Percentiles rank a stretch among this genome's conserved stretches.
Evolutionary conservation across 2,888 invertebrate genomes (phyloP).

Genomic region (Drosophila borealis): DNA sequence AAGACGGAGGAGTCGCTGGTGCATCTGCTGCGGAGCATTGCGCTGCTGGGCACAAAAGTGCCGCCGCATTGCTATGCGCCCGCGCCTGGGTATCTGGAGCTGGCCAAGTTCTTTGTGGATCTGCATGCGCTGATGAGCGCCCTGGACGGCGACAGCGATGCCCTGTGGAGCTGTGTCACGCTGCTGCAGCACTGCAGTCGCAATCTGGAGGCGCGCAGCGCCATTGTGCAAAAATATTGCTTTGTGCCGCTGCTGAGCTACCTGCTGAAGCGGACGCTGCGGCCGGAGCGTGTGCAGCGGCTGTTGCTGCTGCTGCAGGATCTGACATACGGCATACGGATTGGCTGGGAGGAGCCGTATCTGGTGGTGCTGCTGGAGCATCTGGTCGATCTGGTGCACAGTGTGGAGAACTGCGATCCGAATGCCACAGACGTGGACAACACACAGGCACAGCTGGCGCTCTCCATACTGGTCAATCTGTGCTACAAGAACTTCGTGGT

Average conservation of each 20-base stretch:
- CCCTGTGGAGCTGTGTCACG: constrained; percentile 80
- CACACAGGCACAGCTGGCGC: constrained; percentile 84
- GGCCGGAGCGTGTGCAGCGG: constrained; percentile 77
- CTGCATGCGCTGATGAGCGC: constrained; percentile 80
- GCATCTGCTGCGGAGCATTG: constrained; percentile 81
- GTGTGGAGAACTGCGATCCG: constrained; percentile 83
- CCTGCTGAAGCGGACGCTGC: constrained; percentile 71
- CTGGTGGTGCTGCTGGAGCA: constrained; percentile 88
- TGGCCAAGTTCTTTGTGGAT: constrained; percentile 83
- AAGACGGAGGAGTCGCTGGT: constrained; percentile 78
- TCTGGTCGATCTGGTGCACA: constrained; percentile 88
- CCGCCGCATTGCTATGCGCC: constrained; percentile 75
- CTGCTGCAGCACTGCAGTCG: constrained; percentile 81
- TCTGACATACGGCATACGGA: constrained; percentile 91
- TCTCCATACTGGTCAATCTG: constrained; percentile 91
- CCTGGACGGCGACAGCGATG: constrained; percentile 76
- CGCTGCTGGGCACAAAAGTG: constrained; percentile 73
- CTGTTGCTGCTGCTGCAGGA: constrained; percentile 86
- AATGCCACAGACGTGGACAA: constrained; percentile 51
- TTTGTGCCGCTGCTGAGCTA: constrained; percentile 81
- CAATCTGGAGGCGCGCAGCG: constrained; percentile 78
- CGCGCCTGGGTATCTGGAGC: constrained; percentile 70
- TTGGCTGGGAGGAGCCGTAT: constrained; percentile 93
- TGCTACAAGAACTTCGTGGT: constrained; percentile 92
- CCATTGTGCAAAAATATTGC: constrained; percentile 81